A percentile compares a stretch with the other conserved stretches of the same genome.
Evolutionary conservation across 2,888 invertebrate species (phyloP).

Genomic region (Drosophila niveifrons): DNA sequence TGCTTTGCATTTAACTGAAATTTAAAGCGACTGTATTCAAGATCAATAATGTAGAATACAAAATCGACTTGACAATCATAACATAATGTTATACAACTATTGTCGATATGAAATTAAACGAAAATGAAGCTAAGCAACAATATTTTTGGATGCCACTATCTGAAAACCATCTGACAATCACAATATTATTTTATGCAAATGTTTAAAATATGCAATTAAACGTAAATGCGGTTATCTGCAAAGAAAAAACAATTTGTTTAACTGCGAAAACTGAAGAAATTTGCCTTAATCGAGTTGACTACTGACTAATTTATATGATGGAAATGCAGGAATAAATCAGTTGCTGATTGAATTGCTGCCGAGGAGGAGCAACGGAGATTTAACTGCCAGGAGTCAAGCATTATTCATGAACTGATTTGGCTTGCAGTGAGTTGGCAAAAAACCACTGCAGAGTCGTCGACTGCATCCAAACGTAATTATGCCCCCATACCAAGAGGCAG

Average conservation of each 20-base stretch:
- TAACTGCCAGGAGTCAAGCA: neutral
- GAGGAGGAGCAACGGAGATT: neutral
- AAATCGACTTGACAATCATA: too few relatives aligned
- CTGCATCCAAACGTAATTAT: conserved; percentile 49
- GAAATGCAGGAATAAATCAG: conserved; percentile 1
- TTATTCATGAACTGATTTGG: conserved; percentile 22
- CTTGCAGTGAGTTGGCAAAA: conserved; percentile 7
- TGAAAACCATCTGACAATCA: too few relatives aligned
- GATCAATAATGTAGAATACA: too few relatives aligned
- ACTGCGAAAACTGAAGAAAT: neutral
- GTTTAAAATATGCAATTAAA: too few relatives aligned
- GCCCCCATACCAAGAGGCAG: conserved; percentile 11
- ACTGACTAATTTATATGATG: neutral
- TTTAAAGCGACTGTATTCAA: too few relatives aligned
- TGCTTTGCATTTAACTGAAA: too few relatives aligned
- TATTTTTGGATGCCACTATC: too few relatives aligned
- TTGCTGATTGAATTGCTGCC: neutral
- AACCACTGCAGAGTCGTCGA: conserved; percentile 12
- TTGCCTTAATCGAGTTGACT: neutral
- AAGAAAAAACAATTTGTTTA: neutral
- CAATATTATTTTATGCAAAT: too few relatives aligned
- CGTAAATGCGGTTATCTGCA: neutral
- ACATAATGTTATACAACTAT: too few relatives aligned
- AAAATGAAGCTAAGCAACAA: too few relatives aligned
- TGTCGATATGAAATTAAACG: too few relatives aligned